Percentiles rank a stretch among this genome's conserved stretches.
Conservation (phyloP, 1,140 invertebrate genomes). For the Apis cerana region DNA sequence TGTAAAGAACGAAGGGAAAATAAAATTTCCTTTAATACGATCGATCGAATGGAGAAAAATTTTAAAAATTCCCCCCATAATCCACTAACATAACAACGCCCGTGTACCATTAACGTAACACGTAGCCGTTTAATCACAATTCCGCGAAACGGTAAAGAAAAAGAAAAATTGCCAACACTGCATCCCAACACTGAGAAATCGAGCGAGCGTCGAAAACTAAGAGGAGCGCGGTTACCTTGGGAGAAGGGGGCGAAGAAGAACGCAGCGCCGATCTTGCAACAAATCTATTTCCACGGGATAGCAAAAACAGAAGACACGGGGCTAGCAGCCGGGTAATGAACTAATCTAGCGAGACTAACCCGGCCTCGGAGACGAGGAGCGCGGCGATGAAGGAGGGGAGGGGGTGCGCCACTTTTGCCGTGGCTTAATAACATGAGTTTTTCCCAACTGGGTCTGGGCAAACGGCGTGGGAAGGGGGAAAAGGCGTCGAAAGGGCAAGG, state of each 20-base stretch:
- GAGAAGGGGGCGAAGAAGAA: constrained; percentile 47
- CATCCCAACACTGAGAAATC: too few species aligned
- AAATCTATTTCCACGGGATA: constrained; percentile 71
- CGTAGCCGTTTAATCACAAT: too few species aligned
- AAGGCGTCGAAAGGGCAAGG: constrained; percentile 23
- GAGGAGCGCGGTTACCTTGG: too few species aligned
- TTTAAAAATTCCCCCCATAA: too few species aligned
- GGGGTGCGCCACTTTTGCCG: constrained; percentile 60
- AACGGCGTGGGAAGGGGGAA: constrained; percentile 33
- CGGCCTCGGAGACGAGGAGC: constrained; percentile 23
- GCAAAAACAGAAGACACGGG: constrained; percentile 71
- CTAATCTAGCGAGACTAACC: constrained; percentile 68
- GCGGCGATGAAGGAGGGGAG: constrained; percentile 44
- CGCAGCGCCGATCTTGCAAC: constrained; percentile 70
- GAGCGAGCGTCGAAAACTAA: too few species aligned
- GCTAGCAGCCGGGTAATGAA: constrained; percentile 68
- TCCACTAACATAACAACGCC: too few species aligned
- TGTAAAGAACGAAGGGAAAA: too few species aligned
- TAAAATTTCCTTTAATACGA: too few species aligned
- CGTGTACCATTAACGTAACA: too few species aligned
- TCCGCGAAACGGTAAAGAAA: too few species aligned
- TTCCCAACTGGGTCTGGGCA: constrained; percentile 55
- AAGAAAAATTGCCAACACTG: too few species aligned
- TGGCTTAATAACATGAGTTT: constrained; percentile 73
- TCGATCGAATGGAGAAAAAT: too few species aligned